Base-by-base conservation (phyloP, 2,888 invertebrate species). In the Pediacus dermestoides region DNA sequence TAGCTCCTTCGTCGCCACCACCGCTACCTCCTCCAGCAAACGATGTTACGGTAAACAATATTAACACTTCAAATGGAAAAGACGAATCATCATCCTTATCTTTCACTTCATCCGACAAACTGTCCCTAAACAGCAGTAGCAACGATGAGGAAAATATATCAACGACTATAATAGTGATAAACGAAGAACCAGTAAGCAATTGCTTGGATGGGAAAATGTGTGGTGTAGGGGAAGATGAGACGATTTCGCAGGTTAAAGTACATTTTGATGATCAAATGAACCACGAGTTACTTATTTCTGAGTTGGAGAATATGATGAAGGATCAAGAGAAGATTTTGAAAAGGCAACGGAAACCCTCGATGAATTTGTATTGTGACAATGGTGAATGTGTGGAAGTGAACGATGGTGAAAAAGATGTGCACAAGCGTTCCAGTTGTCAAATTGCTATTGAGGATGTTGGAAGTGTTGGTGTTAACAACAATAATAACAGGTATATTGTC, bases 201-300 rank as follows among this genome's bases (percentile, higher is more conserved):
- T n/a, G n/a, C n/a, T n/a, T n/a, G n/a, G n/a, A n/a, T n/a, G n/a
- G n/a, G n/a, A n/a, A n/a, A n/a, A n/a, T n/a, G n/a, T n/a, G n/a
- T n/a, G n/a, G n/a, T n/a, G n/a, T n/a, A n/a, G n/a, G n/a, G n/a
- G n/a, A n/a, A n/a, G n/a, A n/a, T n/a, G n/a, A n/a, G n/a, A n/a
- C n/a, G n/a, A n/a, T n/a, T n/a, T n/a, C n/a, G 42, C 36, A 35
- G n/a, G n/a, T n/a, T n/a, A n/a, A n/a, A 13, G 63, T 63, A 2
- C 54, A 62, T 46, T 63, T 66, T 41, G 63, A 66, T 44, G 69
- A 69, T 42, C 62, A 61, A 43, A 52, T 59, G 55, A 79, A 79
- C 61, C 82, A 82, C 60, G 83, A 84, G 67, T 74, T 82, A 68
- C 72, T 84, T 55, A 83, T 84, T 55, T 77, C 80, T 44, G 83